Conservation (phyloP, 2,888 invertebrate species). For the Drosophila infuscata region DNA sequence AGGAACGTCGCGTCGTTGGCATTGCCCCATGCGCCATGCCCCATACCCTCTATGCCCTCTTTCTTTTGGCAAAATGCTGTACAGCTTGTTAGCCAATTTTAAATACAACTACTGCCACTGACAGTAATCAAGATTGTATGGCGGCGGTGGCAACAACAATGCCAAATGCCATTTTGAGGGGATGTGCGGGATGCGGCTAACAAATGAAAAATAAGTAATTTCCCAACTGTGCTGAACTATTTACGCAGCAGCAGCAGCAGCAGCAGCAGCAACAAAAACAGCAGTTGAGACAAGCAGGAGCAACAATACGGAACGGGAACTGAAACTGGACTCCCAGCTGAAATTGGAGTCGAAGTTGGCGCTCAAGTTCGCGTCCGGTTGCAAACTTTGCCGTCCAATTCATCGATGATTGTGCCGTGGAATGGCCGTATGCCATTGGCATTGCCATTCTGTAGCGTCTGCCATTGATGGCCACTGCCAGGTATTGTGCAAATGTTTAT, state of each 20-base stretch:
- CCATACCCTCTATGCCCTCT: background rate
- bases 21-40: constrained; percentile 12
- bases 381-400: constrained; percentile 75
- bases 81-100: constrained; percentile 78
- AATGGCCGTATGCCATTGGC: constrained; percentile 43
- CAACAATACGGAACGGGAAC: background rate
- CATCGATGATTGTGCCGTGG: constrained; percentile 76
- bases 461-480: constrained; percentile 56
- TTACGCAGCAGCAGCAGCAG: constrained; percentile 49
- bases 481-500: constrained; percentile 72
- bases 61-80: constrained; percentile 54
- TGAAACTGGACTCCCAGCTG: constrained; percentile 10
- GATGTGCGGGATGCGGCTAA: constrained; percentile 31
- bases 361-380: constrained; percentile 56
- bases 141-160: constrained; percentile 71
- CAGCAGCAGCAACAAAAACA: constrained; percentile 16
- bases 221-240: constrained; percentile 73
- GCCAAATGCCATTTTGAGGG: constrained; percentile 69
- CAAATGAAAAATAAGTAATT: constrained; percentile 81
- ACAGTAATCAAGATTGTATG: constrained; percentile 82
- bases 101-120: constrained; percentile 79
- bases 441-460: constrained; percentile 53
- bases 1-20: constrained; percentile 25
- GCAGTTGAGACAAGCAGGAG: constrained; percentile 60
- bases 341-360: constrained; percentile 36